Evolutionary conservation across 1,140 invertebrate species (phyloP), one percentile per base, ranked within the genome.

Genomic region (Drosophila kanapiae): DNA sequence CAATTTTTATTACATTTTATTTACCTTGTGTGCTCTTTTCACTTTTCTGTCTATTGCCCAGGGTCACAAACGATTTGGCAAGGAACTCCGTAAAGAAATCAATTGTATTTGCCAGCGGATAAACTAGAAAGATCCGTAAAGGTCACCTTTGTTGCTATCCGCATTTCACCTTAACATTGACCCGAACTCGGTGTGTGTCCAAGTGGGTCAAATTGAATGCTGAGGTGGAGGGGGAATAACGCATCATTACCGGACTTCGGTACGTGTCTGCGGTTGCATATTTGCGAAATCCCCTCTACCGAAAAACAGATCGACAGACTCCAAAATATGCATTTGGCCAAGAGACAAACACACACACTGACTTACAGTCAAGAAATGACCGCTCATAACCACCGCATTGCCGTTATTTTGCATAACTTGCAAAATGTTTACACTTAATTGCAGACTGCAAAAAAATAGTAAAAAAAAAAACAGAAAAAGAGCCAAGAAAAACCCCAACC

Each of bases 141-240:
- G 69, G 35, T 33, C 53, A 33, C 43, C 27, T 42, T 18, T 35
- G 31, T 67, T 54, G 29, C 48, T 16, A 11, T 23, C 40, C 38
- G 23, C 47, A 54, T 67, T 87, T 75, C 67, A 90, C 85, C 85
- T 91, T 90, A 85, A 74, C 85, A 90, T 79, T 90, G 85, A 85
- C 78, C 81, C 45, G 71, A 82, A 76, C 78, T 81, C 70, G 6
- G 29, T 40, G 37, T 37, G 47, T 38, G 29, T 29, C 10, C 63
- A 75, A 70, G 47, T 85, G 77, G 82, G 82, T 86, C 75, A 84
- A 70, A 62, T 23, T 42, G 7, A 51, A 63, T 48, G 29, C 65
- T 54, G 74, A 10, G 60, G 31, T 49, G 75, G 48, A 16, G 29
- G 49, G 75, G 76, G 37, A 78, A 71, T 23, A 78, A 68, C 62